Base-by-base conservation (phyloP, 2,888 invertebrate species). In the Nomada ferruginata region DNA sequence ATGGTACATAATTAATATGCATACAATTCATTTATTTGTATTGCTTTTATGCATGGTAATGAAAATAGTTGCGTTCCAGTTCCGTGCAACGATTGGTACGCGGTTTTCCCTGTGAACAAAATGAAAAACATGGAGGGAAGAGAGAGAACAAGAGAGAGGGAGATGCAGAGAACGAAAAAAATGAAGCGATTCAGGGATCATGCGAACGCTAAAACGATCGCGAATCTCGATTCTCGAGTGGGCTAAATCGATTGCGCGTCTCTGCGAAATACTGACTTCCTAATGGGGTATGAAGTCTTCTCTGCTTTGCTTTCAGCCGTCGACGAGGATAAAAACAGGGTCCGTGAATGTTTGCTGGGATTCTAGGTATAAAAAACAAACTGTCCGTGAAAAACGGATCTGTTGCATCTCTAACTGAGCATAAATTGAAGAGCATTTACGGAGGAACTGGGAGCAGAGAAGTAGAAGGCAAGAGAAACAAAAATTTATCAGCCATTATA, bases 261-360 rank as follows among this genome's bases (percentile, higher is more conserved):
- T 71, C 55, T 63, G 20, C 44, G 18, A 18, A 75, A 59, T 55
- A 68, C 71, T 50, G 53, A 44, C 64, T 73, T 61, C 26, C 53
- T 76, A 82, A 73, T 82, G 72, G 65, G 73, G 55, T 69, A 82
- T 82, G 69, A 82, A 76, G 65, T 70, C 53, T 20, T 23, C 18
- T 7, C 23, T 11, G 66, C 53, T 68, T 15, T 29, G n/a, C 50
- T 50, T 69, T 29, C 59, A 55, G 50, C 26, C 11, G 13, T 29
- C 20, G 15, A 18, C 26, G 47, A 50, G 18, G 47, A 36, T 11
- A 36, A 20, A 59, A 61, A 68, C 50, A 26, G 1, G 13, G 55
- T 20, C 23, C 13, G 18, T 63, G 55, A 47, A 65, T 44, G 60
- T 61, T 71, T 47, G 9, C 2, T 29, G 18, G 26, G 42, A 42